Base-by-base conservation (phyloP, 2,113 vertebrate genomes). In the Chiloscyllium plagiosum region DNA sequence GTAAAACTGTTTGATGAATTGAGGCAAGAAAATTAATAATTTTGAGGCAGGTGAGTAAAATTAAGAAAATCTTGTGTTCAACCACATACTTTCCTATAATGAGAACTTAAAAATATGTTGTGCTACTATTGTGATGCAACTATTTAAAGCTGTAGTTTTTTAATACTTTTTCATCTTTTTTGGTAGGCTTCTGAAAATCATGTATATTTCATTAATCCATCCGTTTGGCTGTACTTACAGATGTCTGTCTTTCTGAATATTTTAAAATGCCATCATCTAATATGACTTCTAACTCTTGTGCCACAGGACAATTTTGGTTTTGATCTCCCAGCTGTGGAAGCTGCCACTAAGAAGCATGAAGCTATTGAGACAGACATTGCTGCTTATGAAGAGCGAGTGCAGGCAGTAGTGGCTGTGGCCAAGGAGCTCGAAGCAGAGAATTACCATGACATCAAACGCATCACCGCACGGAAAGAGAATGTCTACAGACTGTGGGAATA, bases 261-360 rank as follows among this genome's bases (percentile, higher is more conserved):
- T 95, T 89, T 80, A 20, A 37, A 37, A 61, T 56, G 26, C 37
- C 95, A 24, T 50, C 66, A 42, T 13, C 15, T 17, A 37, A 78
- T 20, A 37, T 89, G 61, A 87, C 85, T 95, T 96, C 56, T 29
- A 13, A 95, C 17, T n/a, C 70, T 96, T 52, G 24, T 20, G 78
- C 95, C 96, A 0, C 97, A 99, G 98, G 99, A 99, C 97, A 99
- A 99, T 97, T 99, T 99, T 96, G 99, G 99, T 61, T 99, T 98
- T 96, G 99, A 99, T 97, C 99, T 99, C 52, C 99, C 99, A 47
- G 99, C 99, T 0, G 99, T 99, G 0, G 99, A 99, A 96, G 99
- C 99, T 0, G 99, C 99, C 89, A 99, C 99, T 0, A 99, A 99
- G 96, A 99, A 99, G 95, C 99, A 99, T 0, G 99, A 99, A 97